Conservation (phyloP, 2,888 invertebrate genomes). For the Beris morrisii region DNA sequence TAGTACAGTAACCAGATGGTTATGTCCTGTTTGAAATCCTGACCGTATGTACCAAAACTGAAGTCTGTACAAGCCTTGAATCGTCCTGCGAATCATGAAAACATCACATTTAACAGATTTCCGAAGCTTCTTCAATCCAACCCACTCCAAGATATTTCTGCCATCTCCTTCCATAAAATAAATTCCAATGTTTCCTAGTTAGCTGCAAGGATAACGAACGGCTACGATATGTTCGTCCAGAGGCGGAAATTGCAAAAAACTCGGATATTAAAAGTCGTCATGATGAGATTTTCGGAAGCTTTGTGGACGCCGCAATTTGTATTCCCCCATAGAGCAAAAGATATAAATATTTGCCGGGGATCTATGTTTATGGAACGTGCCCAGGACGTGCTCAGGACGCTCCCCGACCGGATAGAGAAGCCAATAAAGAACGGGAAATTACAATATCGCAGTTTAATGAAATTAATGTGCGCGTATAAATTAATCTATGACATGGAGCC, state of each 20-base stretch:
- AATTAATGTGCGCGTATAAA: conserved; percentile 33
- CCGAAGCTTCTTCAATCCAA: too few species aligned
- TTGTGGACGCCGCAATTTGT: conserved; percentile 28
- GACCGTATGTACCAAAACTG: too few species aligned
- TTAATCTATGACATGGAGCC: conserved; percentile 8
- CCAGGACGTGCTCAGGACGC: conserved; percentile 21
- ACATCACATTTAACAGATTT: too few species aligned
- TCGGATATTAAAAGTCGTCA: conserved; percentile 37
- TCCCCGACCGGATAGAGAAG: conserved; percentile 32
- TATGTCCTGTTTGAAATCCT: too few species aligned
- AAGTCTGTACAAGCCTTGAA: too few species aligned
- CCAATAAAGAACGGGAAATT: conserved; percentile 38
- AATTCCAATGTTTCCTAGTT: conserved; percentile 7
- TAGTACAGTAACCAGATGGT: too few species aligned
- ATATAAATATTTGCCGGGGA: conserved; percentile 28
- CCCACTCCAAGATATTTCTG: too few species aligned
- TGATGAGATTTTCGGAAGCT: conserved; percentile 31
- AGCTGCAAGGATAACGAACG: neutral
- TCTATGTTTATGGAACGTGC: conserved; percentile 31
- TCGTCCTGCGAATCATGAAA: too few species aligned
- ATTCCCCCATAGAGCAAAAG: conserved; percentile 14
- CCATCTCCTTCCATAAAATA: too few species aligned
- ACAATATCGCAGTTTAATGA: conserved; percentile 38
- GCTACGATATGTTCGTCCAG: conserved; percentile 21
- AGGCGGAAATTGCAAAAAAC: conserved; percentile 37